Base-by-base conservation (phyloP, 2,113 vertebrate genomes). In the Desmodus rotundus region DNA sequence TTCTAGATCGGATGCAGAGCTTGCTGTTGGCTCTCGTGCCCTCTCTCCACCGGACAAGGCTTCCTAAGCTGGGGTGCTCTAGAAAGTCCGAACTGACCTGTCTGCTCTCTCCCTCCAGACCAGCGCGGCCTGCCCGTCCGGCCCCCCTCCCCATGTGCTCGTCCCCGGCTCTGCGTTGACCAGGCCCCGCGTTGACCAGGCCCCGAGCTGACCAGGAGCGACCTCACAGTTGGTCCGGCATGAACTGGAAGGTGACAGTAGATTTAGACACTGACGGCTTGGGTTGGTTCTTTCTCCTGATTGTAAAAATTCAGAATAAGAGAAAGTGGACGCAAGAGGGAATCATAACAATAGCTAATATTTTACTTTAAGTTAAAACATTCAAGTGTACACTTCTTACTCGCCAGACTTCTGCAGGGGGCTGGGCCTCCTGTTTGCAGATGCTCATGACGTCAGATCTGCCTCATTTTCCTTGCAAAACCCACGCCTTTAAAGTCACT, bases 181-280 rank as follows among this genome's bases (percentile, higher is more conserved):
- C n/a, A n/a, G n/a, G n/a, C n/a, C n/a, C n/a, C n/a, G n/a, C n/a
- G n/a, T n/a, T n/a, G n/a, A n/a, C n/a, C n/a, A n/a, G n/a, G n/a
- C n/a, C n/a, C n/a, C n/a, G n/a, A n/a, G n/a, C 0, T 31, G 2
- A 24, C 22, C 58, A 8, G 52, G 15, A 90, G 93, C 68, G 81
- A 82, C 15, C 33, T 43, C 54, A 0, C 65, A 1, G 26, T 17
- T 1, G 45, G 26, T 50, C 13, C 61, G 33, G 13, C 91, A 98
- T 98, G 97, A 98, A 98, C 91, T 98, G 96, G 97, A 93, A 98
- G 96, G 97, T 98, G 63, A 97, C 85, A 7, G 15, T 10, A 17
- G 10, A 33, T 89, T 19, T 50, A n/a, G 47, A 50, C 36, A 14
- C 9, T 16, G n/a, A 11, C 16, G 58, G 16, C 24, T 63, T 80